Evolutionary conservation across 2,113 vertebrate genomes (phyloP).

Genomic region (Planiliza haematocheilus): DNA sequence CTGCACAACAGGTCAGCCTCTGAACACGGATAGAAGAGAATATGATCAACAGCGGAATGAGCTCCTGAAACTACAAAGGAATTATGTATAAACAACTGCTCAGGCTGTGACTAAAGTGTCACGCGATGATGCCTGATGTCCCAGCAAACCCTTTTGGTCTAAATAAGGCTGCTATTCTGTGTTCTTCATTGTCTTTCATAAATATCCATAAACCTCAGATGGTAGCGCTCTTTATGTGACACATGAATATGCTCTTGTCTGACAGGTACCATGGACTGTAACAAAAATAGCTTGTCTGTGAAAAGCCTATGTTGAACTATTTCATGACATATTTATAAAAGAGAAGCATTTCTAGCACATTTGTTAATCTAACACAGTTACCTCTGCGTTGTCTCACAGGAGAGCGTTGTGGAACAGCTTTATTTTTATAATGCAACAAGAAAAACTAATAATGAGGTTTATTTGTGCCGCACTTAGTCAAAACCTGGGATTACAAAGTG

Average conservation of each 20-base stretch:
- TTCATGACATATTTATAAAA: constrained; percentile 57
- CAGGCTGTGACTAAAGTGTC: constrained; percentile 70
- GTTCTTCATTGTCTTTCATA: constrained; percentile 69
- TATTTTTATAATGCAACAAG: constrained; percentile 5
- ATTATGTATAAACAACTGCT: constrained; percentile 76
- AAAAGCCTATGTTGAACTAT: constrained; percentile 49
- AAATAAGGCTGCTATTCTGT: constrained; percentile 72
- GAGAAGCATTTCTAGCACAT: constrained; percentile 50
- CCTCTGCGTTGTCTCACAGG: constrained; percentile 13
- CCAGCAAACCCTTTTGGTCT: constrained; percentile 71
- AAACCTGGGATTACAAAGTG: background rate
- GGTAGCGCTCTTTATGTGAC: constrained; percentile 70
- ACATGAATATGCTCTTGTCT: constrained; percentile 69
- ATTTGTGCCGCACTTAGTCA: background rate
- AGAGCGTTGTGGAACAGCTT: background rate
- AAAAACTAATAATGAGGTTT: constrained; percentile 3
- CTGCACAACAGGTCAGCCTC: constrained; percentile 80
- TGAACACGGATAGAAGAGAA: constrained; percentile 68
- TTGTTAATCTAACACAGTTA: constrained; percentile 31
- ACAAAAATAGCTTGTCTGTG: constrained; percentile 74
- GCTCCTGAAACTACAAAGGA: constrained; percentile 76
- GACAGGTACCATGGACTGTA: constrained; percentile 69
- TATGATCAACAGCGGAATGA: constrained; percentile 70
- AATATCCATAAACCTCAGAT: constrained; percentile 68
- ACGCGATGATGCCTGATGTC: constrained; percentile 67